A percentile compares a stretch with the other conserved stretches of the same genome.
phyloP scores from a whole-genome alignment of 2,888 invertebrate genomes.

The Prosapia bicincta region DNA sequence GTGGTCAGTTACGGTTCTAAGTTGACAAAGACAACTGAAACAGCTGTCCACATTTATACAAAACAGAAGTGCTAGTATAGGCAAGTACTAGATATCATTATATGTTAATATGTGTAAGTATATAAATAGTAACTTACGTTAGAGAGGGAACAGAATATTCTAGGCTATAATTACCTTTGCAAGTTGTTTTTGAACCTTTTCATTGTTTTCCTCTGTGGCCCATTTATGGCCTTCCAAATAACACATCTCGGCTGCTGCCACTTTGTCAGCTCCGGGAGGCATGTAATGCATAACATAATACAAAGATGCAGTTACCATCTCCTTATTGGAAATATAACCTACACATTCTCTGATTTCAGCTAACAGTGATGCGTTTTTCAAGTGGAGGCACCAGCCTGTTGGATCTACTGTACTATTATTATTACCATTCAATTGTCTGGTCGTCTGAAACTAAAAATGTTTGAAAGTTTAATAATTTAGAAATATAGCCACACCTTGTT shows the following conservation, averaged over 20 bases:
- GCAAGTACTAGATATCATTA: too few species aligned
- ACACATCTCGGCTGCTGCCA: constrained; percentile 50
- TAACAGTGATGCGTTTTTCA: constrained; percentile 44
- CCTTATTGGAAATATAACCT: constrained; percentile 44
- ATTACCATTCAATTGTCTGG: constrained; percentile 8
- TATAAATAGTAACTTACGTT: too few species aligned
- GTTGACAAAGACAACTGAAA: too few species aligned
- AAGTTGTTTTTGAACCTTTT: constrained; percentile 33
- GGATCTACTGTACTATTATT: constrained; percentile 10
- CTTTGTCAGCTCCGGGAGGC: constrained; percentile 51
- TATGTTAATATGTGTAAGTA: too few species aligned
- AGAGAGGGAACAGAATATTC: too few species aligned
- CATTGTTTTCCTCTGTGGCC: constrained; percentile 36
- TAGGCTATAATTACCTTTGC: too few species aligned
- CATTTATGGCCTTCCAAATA: constrained; percentile 48
- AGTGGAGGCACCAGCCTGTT: constrained; percentile 43
- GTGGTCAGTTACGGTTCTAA: too few species aligned
- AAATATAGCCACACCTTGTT: too few species aligned
- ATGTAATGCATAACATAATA: constrained; percentile 46
- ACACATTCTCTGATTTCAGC: constrained; percentile 47
- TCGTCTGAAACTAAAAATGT: constrained; percentile 29
- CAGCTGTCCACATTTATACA: too few species aligned
- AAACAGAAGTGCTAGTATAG: too few species aligned
- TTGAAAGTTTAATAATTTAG: too few species aligned
- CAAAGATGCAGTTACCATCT: constrained; percentile 45